phyloP scores from a whole-genome alignment of 1,140 invertebrate species.

The Trichonephila clavata region DNA sequence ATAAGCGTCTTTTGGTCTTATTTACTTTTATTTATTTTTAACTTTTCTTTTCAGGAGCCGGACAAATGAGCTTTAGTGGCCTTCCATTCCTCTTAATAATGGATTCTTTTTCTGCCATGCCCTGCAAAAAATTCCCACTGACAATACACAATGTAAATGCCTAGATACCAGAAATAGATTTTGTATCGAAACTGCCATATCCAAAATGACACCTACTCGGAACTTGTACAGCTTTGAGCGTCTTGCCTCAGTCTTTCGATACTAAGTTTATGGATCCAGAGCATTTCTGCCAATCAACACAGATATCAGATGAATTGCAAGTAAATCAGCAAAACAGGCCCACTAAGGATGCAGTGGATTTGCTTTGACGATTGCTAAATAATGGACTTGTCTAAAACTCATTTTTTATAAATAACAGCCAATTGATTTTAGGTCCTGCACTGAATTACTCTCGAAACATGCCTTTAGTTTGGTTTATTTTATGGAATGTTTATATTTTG shows the following conservation, averaged over 20 bases:
- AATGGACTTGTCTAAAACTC: background rate
- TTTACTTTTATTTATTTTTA: background rate
- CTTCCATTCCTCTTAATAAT: background rate
- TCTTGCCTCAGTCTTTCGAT: background rate
- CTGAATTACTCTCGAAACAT: background rate
- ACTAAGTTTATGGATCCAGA: background rate
- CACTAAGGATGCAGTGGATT: too few relatives aligned
- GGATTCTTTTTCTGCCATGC: constrained; percentile 15
- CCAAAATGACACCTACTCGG: background rate
- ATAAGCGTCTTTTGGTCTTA: too few relatives aligned
- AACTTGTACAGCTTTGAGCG: background rate
- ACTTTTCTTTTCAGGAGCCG: constrained; percentile 8
- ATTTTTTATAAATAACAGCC: background rate
- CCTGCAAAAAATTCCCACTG: background rate
- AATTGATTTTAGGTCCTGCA: background rate
- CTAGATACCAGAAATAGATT: constrained; percentile 15
- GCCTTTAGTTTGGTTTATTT: constrained; percentile 24
- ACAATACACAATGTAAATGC: background rate
- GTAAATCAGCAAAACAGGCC: too few relatives aligned
- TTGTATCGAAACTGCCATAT: background rate
- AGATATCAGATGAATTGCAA: too few relatives aligned
- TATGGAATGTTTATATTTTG: constrained; percentile 19
- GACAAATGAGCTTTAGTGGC: constrained; percentile 39
- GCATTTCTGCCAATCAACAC: too few relatives aligned
- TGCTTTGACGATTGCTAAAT: background rate